These are phyloP conservation scores for Corvus hawaiiensis DNA, from an alignment of 2,113 vertebrate genomes.

Conservation along the genomic window DNA sequence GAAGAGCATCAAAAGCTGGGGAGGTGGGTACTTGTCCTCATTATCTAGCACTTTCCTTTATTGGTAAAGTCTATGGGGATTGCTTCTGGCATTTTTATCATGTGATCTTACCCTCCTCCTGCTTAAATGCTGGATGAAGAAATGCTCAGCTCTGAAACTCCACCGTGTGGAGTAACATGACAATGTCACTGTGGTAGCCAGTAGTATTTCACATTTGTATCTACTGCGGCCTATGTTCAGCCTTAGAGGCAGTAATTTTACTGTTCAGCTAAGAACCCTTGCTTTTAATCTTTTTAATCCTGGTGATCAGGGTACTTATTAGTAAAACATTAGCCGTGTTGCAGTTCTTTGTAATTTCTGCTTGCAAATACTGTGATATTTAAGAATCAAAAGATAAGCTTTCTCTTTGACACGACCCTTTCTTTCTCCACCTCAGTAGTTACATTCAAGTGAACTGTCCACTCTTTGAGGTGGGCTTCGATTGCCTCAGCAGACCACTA, in stretches of 20 bases:
- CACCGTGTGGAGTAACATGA: background rate
- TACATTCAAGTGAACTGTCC: background rate
- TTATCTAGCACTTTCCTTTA: background rate
- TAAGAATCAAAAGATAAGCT: background rate
- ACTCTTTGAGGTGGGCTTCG: background rate
- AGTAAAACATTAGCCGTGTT: background rate
- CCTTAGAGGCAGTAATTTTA: background rate
- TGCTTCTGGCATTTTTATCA: background rate
- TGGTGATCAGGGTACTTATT: background rate
- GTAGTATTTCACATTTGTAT: fast-evolving
- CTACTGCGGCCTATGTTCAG: background rate
- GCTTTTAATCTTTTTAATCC: background rate
- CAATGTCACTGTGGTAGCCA: background rate
- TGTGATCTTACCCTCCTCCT: background rate
- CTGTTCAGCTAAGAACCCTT: background rate
- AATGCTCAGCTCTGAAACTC: background rate
- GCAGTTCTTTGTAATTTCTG: background rate
- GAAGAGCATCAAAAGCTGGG: slow-evolving; percentile 89
- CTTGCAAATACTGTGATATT: background rate
- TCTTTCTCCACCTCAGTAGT: background rate
- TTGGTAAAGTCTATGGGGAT: background rate
- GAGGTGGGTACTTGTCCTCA: slow-evolving; percentile 69
- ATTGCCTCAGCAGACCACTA: background rate
- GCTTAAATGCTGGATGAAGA: background rate
- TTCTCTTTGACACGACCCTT: background rate